Base-by-base conservation (phyloP, 2,888 invertebrate species). In the Ophion obscuratus region DNA sequence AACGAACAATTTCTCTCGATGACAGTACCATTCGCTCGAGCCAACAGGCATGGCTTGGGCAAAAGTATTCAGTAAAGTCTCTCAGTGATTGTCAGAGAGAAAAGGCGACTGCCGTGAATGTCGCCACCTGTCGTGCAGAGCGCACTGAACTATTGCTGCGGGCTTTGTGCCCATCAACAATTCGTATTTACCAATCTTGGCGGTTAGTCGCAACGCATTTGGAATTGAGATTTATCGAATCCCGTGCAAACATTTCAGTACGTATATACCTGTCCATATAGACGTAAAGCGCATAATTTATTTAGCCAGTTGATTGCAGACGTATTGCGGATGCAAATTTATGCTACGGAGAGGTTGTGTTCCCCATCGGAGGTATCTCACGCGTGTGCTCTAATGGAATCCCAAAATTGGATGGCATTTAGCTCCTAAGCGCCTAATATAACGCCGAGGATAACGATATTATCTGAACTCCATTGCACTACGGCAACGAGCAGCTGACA, bases 321-420 rank as follows among this genome's bases (percentile, higher is more conserved):
- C 27, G 44, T 61, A 74, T 27, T 14, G 53, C 14, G 24, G 70
- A 62, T 78, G 59, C 36, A 62, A 78, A 70, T 78, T 44, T 61
- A 44, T 61, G 47, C 44, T 27, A 4, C 36, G 2, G 24, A 31
- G 59, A 31, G n/a, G 59, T 70, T 70, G n/a, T 61, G 31, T 10
- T 44, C 14, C 40, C 36, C 61, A 74, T 59, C 47, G 20, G 20
- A 17, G 36, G 5, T 31, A 61, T 61, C 40, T 74, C 61, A 17
- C 53, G 36, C 31, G 44, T 20, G 40, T 61, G 71, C 66, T 70
- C 66, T 81, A 74, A 85, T 85, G 70, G 81, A 81, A 78, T 83
- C 71, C 75, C 70, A 81, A 81, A 81, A 85, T 85, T 87, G 79
- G 75, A 70, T 74, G 83, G 70, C 77, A 78, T 73, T 75, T 47